Conservation (phyloP, 2,113 vertebrate genomes). For the Apodemus speciosus region DNA sequence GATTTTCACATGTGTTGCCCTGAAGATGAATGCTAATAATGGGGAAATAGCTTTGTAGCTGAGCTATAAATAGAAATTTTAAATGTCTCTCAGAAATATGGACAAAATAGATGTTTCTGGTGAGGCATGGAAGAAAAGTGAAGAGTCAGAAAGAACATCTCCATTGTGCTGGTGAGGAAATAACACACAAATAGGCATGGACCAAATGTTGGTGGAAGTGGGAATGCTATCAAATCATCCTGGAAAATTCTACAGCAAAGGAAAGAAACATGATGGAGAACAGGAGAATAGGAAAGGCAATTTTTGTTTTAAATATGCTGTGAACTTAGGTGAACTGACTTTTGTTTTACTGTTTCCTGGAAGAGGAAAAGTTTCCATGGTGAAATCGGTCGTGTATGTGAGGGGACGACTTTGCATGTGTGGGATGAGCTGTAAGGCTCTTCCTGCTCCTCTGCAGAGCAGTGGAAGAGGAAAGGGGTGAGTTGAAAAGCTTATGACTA, state of each 20-base stretch:
- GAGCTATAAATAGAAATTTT: background rate
- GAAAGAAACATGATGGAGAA: background rate
- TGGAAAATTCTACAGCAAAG: background rate
- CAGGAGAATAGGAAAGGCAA: background rate
- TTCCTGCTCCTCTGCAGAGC: background rate
- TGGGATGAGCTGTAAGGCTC: background rate
- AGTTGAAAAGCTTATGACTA: background rate
- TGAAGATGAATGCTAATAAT: background rate
- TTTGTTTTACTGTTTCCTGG: background rate
- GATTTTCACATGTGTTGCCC: no score
- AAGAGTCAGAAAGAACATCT: background rate
- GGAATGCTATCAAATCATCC: no score
- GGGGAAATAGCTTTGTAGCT: background rate
- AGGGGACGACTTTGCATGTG: background rate
- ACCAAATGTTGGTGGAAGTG: background rate
- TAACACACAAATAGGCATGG: background rate
- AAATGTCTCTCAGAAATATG: background rate
- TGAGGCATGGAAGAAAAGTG: background rate
- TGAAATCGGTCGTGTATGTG: background rate
- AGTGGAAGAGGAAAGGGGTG: background rate
- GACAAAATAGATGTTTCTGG: background rate
- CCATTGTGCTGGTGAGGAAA: background rate
- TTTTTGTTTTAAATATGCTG: background rate
- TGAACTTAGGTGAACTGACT: background rate
- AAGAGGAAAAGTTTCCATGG: background rate